Base-by-base conservation (phyloP, 2,888 invertebrate species). In the Cynaeus angustus region DNA sequence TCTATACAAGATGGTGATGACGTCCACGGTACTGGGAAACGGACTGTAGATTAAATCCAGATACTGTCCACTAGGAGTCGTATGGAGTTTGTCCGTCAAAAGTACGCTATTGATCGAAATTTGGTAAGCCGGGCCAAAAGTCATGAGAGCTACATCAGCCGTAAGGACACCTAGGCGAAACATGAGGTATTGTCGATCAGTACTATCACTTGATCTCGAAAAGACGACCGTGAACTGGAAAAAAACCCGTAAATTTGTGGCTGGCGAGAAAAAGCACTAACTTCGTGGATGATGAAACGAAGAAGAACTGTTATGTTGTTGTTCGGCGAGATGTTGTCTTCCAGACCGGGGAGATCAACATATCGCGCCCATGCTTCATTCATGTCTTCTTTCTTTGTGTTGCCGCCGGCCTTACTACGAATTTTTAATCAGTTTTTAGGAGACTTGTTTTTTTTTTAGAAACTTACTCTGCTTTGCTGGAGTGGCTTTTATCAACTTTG, bases 311-410 rank as follows among this genome's bases (percentile, higher is more conserved):
- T 89, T 65, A 94, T 92, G 55, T 88, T 90, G 83, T 95, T 95
- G 80, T 89, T 90, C 0, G 92, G 91, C 0, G 94, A 94, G 28
- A 93, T 91, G 80, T 93, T 94, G 80, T 95, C 95, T 75, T 95
- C 94, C 73, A 95, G 91, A 1, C 94, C 93, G 1, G 94, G 93
- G 38, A 94, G 86, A 83, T 94, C 93, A 0, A 94, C 91, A 5
- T 89, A 90, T 68, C 93, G 87, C 0, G 93, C 92, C 88, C 92
- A 93, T 53, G 91, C 88, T 79, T 94, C 94, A 77, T 85, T 84
- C 79, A 83, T 82, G 65, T 84, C 80, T 62, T 80, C 78, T 72
- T 71, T 84, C 78, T 26, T 72, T 41, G 12, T 72, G 55, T 64
- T 64, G 3, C 62, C 66, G 4, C 13, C 33, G 4, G 2, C 16